These are phyloP conservation scores for Mythimna lalbum DNA, from an alignment of 2,888 invertebrate genomes.

Conservation along the genomic window DNA sequence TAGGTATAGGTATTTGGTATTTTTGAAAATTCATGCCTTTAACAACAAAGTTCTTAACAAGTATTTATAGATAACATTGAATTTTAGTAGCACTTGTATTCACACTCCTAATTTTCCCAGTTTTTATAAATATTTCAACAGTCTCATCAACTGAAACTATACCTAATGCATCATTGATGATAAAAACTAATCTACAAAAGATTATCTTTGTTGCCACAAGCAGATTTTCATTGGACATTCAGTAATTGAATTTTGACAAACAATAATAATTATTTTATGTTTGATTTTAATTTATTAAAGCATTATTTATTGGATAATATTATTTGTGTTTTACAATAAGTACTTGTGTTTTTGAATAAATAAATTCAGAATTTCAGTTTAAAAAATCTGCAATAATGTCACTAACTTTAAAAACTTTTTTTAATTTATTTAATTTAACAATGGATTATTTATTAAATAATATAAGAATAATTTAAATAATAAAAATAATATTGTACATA, in stretches of 20 bases:
- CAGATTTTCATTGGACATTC: slow-evolving; percentile 18
- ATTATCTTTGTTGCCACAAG: slow-evolving; percentile 39
- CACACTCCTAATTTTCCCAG: not conserved
- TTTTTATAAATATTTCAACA: slow-evolving; percentile 20
- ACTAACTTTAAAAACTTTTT: not conserved
- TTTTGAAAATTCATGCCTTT: not conserved
- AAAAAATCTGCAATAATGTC: not conserved
- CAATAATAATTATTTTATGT: slow-evolving; percentile 17
- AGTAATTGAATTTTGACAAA: slow-evolving; percentile 23
- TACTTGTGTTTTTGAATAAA: slow-evolving; percentile 10
- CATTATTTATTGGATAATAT: not conserved
- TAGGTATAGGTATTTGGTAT: slow-evolving; percentile 35
- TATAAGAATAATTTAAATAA: slow-evolving; percentile 26
- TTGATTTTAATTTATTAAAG: slow-evolving; percentile 16
- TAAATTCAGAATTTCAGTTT: not conserved
- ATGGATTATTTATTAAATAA: slow-evolving; percentile 16
- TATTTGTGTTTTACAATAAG: not conserved
- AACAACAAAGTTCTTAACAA: not conserved
- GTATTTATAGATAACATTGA: not conserved
- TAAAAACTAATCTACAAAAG: slow-evolving; percentile 40
- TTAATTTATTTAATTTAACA: not conserved
- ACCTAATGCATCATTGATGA: slow-evolving; percentile 28
- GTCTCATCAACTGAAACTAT: slow-evolving; percentile 11
- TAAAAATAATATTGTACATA: slow-evolving; percentile 28
- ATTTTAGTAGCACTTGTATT: not conserved